phyloP scores from a whole-genome alignment of 2,113 vertebrate genomes.

The Lipotes vexillifer region DNA sequence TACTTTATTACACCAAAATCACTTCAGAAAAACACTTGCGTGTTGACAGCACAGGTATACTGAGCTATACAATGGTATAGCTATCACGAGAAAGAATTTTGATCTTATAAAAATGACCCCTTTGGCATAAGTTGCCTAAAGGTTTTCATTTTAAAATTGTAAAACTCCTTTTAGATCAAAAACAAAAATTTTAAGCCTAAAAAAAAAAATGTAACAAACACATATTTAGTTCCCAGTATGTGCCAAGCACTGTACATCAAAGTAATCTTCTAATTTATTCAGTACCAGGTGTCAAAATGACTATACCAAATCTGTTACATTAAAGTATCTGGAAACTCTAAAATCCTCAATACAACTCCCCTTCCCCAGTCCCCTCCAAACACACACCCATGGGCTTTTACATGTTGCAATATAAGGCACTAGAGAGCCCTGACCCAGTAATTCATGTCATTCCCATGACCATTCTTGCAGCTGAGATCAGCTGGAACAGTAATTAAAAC shows the following conservation, averaged over 20 bases:
- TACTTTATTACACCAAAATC: slow-evolving; percentile 29
- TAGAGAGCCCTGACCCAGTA: not conserved
- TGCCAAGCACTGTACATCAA: not conserved
- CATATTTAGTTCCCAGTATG: not conserved
- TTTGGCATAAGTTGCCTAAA: not conserved
- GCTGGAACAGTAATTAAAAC: not conserved
- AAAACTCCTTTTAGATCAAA: not conserved
- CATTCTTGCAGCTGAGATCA: not conserved
- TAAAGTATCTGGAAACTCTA: not conserved
- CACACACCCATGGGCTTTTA: not conserved
- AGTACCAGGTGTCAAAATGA: not conserved
- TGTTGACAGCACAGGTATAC: not conserved
- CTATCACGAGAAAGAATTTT: not conserved
- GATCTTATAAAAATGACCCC: not conserved
- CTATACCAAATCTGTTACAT: not conserved
- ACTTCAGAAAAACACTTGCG: slow-evolving; percentile 23
- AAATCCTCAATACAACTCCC: not conserved
- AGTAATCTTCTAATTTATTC: not conserved
- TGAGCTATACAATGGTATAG: not conserved
- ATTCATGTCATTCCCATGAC: not conserved
- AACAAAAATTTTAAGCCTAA: not conserved
- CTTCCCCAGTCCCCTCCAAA: too few relatives aligned
- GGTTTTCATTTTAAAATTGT: not conserved
- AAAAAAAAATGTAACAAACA: not conserved
- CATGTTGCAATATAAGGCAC: not conserved